These are phyloP conservation scores for Euplexia lucipara DNA, from an alignment of 2,888 invertebrate species.

Conservation along the genomic window DNA sequence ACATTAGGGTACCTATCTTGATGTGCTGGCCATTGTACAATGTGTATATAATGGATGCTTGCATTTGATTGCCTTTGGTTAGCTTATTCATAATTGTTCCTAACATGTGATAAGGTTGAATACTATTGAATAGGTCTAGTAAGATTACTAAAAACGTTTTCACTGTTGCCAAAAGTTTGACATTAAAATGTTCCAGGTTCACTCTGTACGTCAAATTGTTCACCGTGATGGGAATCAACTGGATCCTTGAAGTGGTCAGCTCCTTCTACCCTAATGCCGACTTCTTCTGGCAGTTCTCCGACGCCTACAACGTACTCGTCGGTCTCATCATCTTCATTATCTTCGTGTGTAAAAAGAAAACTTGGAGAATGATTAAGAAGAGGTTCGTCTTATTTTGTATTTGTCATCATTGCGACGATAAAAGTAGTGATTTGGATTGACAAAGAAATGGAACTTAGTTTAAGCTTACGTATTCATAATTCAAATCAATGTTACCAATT, in stretches of 20 bases:
- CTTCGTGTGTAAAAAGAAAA: constrained; percentile 94
- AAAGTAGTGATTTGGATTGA: constrained; percentile 13
- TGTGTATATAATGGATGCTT: too few species aligned
- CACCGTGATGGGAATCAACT: constrained; percentile 94
- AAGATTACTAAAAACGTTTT: constrained; percentile 36
- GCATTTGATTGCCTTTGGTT: too few species aligned
- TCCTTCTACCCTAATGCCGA: constrained; percentile 88
- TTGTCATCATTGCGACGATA: constrained; percentile 10
- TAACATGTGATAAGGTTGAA: too few species aligned
- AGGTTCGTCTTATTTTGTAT: constrained; percentile 81
- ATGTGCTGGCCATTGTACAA: too few species aligned
- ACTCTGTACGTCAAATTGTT: constrained; percentile 93
- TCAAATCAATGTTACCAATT: too few species aligned
- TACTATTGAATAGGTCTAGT: constrained; percentile 8
- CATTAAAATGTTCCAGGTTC: constrained; percentile 88
- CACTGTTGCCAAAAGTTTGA: constrained; percentile 49
- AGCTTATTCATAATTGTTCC: too few species aligned
- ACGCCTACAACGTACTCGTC: constrained; percentile 93
- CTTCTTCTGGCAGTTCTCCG: constrained; percentile 91
- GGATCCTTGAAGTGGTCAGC: constrained; percentile 94
- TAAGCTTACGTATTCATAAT: background rate
- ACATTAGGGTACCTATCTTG: too few species aligned
- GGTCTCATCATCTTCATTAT: constrained; percentile 94
- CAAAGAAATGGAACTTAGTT: background rate
- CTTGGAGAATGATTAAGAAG: constrained; percentile 91